Evolutionary conservation across 2,113 vertebrate genomes (phyloP).

Genomic region (Desmodus rotundus): DNA sequence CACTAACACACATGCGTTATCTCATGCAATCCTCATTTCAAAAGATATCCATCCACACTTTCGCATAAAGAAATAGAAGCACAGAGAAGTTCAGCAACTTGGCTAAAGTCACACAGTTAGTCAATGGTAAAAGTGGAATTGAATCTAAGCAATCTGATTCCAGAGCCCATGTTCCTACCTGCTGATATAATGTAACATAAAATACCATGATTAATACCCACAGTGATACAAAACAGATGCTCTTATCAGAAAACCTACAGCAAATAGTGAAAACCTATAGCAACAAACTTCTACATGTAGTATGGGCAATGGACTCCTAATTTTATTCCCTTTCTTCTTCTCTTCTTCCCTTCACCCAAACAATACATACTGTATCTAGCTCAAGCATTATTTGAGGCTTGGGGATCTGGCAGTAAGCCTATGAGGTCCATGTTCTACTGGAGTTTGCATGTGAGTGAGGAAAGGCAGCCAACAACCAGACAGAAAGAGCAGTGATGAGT

Average conservation of each 20-base stretch:
- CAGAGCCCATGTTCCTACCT: background rate
- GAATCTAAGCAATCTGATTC: background rate
- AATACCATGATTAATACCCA: background rate
- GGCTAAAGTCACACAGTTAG: background rate
- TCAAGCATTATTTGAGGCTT: background rate
- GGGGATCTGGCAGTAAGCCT: background rate
- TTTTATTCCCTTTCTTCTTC: background rate
- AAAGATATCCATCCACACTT: background rate
- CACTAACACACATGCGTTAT: accelerated
- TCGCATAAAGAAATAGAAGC: background rate
- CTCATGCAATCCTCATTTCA: background rate
- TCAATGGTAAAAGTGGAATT: background rate
- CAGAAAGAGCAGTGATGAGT: background rate
- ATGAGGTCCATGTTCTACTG: background rate
- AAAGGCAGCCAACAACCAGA: background rate
- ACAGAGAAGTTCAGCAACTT: background rate
- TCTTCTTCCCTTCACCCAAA: background rate
- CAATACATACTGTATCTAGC: background rate
- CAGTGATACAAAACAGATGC: background rate
- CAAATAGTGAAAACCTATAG: background rate
- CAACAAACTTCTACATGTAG: background rate
- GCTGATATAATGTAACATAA: background rate
- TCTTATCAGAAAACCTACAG: background rate
- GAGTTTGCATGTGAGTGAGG: accelerated
- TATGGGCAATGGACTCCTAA: background rate